phyloP scores from a whole-genome alignment of 2,113 vertebrate genomes.

The Catharus minimus region DNA sequence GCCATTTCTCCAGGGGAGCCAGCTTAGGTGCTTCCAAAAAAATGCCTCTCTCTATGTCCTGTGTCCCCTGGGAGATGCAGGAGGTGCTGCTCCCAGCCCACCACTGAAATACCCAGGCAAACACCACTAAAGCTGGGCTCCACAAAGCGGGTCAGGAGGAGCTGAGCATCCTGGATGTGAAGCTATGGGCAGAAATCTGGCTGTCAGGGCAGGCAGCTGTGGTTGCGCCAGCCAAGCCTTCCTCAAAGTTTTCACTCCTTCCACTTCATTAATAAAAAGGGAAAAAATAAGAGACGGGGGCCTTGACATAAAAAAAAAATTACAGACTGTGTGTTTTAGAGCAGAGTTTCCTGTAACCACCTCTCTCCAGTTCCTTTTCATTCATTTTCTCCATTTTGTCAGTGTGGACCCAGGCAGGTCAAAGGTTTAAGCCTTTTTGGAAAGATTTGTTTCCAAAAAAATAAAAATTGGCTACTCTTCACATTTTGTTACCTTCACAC shows the following conservation, averaged over 20 bases:
- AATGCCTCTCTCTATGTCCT: background rate
- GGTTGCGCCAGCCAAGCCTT: background rate
- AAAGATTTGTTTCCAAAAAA: slow-evolving; percentile 31
- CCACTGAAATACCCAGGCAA: background rate
- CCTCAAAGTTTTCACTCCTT: slow-evolving; percentile 1
- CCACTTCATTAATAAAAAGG: slow-evolving; percentile 8
- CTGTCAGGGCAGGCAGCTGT: background rate
- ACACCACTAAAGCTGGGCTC: background rate
- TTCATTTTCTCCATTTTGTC: slow-evolving; percentile 51
- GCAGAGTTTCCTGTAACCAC: slow-evolving; percentile 14
- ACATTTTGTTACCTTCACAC: slow-evolving; percentile 58
- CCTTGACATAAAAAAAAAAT: slow-evolving; percentile 18
- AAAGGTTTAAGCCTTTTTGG: slow-evolving; percentile 40
- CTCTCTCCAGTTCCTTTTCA: background rate
- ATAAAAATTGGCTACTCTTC: background rate
- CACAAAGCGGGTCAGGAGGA: background rate
- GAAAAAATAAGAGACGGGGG: background rate
- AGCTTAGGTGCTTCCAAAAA: background rate
- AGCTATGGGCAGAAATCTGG: background rate
- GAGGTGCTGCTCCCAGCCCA: background rate
- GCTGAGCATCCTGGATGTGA: rapidly evolving
- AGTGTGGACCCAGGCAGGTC: slow-evolving; percentile 5
- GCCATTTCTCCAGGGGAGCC: background rate
- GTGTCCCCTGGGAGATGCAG: background rate
- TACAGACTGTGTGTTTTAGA: slow-evolving; percentile 4